These are phyloP conservation scores for Sinopyrophorus schimmeli DNA, from an alignment of 2,888 invertebrate species.

Conservation along the genomic window DNA sequence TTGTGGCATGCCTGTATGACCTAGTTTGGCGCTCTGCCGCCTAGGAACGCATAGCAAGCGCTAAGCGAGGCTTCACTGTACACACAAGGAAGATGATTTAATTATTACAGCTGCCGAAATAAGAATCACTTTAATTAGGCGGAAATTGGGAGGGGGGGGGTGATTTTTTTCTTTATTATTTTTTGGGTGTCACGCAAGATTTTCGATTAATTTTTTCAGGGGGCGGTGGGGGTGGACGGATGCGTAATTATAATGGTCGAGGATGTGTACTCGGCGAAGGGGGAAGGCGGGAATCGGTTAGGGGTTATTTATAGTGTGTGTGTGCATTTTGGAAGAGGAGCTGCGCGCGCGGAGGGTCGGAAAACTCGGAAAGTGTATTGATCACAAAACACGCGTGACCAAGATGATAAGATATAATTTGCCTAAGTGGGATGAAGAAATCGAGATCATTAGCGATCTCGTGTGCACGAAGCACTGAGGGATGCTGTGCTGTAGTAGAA, in stretches of 20 bases:
- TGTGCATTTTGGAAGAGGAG: constrained; percentile 35
- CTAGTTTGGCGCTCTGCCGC: too few relatives aligned
- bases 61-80: neutral
- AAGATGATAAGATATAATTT: constrained; percentile 30
- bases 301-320: constrained; percentile 41
- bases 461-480: constrained; percentile 5
- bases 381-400: constrained; percentile 32
- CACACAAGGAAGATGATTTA: neutral
- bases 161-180: too few relatives aligned
- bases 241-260: neutral
- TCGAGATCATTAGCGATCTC: constrained; percentile 11
- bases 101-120: too few relatives aligned
- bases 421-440: constrained; percentile 21
- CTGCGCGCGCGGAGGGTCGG: constrained; percentile 38
- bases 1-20: too few relatives aligned
- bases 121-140: too few relatives aligned
- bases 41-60: too few relatives aligned
- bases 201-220: neutral
- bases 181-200: too few relatives aligned
- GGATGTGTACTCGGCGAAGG: too few relatives aligned
- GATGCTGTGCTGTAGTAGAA: constrained; percentile 22
- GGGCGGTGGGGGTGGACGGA: neutral
- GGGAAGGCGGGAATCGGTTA: constrained; percentile 37
- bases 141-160: too few relatives aligned
- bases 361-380: constrained; percentile 35